Percentiles rank a stretch among this genome's conserved stretches.
Conservation (phyloP, 2,113 vertebrate genomes). For the Vanacampus margaritifer region DNA sequence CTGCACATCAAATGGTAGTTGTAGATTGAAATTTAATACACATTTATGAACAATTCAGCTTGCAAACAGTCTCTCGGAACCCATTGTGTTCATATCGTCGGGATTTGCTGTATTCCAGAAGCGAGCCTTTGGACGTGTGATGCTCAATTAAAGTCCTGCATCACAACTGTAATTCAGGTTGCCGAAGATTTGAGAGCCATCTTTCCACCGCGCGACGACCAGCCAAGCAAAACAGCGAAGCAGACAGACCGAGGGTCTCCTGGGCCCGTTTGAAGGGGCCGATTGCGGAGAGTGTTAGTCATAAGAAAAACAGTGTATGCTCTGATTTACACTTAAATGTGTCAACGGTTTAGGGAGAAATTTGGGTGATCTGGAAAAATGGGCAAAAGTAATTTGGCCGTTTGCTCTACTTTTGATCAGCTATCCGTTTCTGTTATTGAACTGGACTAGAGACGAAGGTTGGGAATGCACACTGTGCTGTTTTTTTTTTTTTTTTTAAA, state of each 20-base stretch:
- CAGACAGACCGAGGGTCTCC: constrained; percentile 32
- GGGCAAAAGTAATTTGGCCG: constrained; percentile 9
- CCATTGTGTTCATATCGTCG: not conserved
- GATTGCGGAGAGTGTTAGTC: constrained; percentile 49
- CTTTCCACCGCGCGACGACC: constrained; percentile 27
- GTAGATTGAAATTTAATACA: too few species aligned
- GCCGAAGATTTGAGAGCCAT: constrained; percentile 23
- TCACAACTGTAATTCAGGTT: constrained; percentile 5
- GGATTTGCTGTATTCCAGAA: not conserved
- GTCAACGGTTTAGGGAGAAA: constrained; percentile 5
- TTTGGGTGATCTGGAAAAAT: constrained; percentile 3
- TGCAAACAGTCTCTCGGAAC: too few species aligned
- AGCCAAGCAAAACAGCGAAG: constrained; percentile 45
- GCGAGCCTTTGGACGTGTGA: constrained; percentile 4
- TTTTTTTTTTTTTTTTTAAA: not conserved
- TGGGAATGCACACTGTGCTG: not conserved
- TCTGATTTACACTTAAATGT: constrained; percentile 16
- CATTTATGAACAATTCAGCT: too few species aligned
- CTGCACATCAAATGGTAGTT: too few species aligned
- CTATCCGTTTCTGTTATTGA: not conserved
- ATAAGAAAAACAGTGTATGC: constrained; percentile 41
- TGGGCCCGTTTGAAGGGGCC: constrained; percentile 25
- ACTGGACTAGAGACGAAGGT: not conserved
- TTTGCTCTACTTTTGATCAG: constrained; percentile 14
- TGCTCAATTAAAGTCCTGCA: constrained; percentile 13